phyloP scores from a whole-genome alignment of 2,888 invertebrate genomes.

The Trachelus iudaicus region DNA sequence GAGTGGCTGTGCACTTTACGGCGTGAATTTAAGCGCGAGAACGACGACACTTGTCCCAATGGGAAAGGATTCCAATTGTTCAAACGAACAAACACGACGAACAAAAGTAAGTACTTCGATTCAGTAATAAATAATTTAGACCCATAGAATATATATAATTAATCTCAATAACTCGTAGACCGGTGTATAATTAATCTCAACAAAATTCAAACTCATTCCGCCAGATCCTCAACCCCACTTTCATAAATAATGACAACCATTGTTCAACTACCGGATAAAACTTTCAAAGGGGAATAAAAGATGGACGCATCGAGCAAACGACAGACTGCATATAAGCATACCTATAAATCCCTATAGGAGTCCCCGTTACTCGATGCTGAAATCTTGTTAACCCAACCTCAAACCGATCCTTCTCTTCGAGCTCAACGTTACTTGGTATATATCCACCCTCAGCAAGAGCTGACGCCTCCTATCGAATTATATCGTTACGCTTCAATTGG shows the following conservation, averaged over 20 bases:
- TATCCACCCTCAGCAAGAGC: background rate
- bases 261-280: background rate
- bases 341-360: conserved; percentile 42
- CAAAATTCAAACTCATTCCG: background rate
- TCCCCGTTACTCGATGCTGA: conserved; percentile 38
- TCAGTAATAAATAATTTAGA: background rate
- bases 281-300: background rate
- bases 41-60: background rate
- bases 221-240: background rate
- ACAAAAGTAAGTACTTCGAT: background rate
- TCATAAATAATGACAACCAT: background rate
- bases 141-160: too few species aligned
- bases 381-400: conserved; percentile 41
- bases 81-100: background rate
- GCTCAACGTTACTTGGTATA: background rate
- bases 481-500: conserved; percentile 33
- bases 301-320: background rate
- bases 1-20: background rate
- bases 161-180: too few species aligned
- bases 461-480: conserved; percentile 31
- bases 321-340: background rate
- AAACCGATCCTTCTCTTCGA: background rate
- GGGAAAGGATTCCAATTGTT: background rate
- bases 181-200: background rate
- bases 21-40: background rate